Evolutionary conservation across 2,888 invertebrate species (phyloP).

Genomic region (Cybosia mesomella): DNA sequence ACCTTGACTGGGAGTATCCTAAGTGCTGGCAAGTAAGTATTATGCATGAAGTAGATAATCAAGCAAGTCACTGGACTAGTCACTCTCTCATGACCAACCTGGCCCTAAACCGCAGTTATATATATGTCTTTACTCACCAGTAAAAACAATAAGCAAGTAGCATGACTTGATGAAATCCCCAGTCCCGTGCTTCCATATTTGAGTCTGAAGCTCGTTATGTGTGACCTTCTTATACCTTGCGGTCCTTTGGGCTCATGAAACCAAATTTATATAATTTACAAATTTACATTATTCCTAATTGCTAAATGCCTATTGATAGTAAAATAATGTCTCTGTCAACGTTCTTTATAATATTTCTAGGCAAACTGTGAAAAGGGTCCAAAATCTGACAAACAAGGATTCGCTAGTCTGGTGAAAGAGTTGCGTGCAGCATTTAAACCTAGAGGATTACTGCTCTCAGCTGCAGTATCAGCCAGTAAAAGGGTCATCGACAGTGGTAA

Average conservation of each 20-base stretch:
- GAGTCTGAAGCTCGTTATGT: neutral
- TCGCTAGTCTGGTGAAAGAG: slow-evolving; percentile 92
- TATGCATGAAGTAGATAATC: neutral
- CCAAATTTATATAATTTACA: too few species aligned
- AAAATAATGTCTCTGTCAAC: neutral
- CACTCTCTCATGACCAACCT: too few species aligned
- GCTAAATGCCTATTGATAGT: neutral
- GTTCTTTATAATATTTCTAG: slow-evolving; percentile 62
- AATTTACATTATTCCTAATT: too few species aligned
- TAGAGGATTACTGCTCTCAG: slow-evolving; percentile 91
- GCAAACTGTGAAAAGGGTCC: slow-evolving; percentile 94
- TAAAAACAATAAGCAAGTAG: neutral
- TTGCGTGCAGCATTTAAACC: slow-evolving; percentile 90
- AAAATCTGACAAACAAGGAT: slow-evolving; percentile 92
- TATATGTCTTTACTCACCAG: neutral
- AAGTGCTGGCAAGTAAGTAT: slow-evolving; percentile 93
- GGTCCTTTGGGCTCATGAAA: too few species aligned
- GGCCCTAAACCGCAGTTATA: neutral
- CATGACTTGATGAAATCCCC: neutral
- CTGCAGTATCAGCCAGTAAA: slow-evolving; percentile 95
- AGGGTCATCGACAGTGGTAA: slow-evolving; percentile 93
- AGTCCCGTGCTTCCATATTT: neutral
- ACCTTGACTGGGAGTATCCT: slow-evolving; percentile 98
- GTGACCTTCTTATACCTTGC: too few species aligned
- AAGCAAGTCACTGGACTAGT: too few species aligned